Percentiles rank a stretch among this genome's conserved stretches.
Evolutionary conservation across 1,140 invertebrate genomes (phyloP).

Genomic region (Drosophila saltans): DNA sequence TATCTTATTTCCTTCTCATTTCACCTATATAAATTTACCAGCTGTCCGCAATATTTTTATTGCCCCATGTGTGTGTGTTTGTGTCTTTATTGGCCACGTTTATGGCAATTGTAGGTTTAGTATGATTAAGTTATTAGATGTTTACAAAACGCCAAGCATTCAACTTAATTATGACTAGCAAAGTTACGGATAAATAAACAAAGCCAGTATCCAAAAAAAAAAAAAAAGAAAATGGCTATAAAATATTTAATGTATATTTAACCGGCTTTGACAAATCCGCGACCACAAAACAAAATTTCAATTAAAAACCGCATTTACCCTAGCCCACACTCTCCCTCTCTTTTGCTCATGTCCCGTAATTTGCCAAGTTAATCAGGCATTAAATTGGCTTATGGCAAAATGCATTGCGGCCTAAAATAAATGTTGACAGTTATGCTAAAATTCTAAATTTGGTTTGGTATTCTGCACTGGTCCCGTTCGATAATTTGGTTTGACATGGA

Average conservation of each 20-base stretch:
- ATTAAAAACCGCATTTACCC: conserved; percentile 30
- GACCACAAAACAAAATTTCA: conserved; percentile 47
- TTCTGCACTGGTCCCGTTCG: conserved; percentile 33
- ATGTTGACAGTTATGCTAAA: conserved; percentile 71
- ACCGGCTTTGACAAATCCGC: conserved; percentile 24
- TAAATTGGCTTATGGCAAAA: conserved; percentile 68
- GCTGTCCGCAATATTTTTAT: not conserved
- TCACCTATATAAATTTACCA: no score
- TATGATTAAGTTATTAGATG: conserved; percentile 38
- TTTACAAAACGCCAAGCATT: conserved; percentile 19
- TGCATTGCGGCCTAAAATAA: conserved; percentile 43
- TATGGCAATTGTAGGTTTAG: conserved; percentile 21
- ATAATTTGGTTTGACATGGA: conserved; percentile 60
- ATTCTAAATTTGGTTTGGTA: conserved; percentile 55
- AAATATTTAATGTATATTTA: conserved; percentile 43
- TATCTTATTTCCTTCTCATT: not conserved
- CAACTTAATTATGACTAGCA: conserved; percentile 49
- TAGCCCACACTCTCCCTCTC: not conserved
- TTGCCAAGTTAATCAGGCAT: conserved; percentile 69
- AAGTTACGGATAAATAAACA: conserved; percentile 45
- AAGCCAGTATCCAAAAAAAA: conserved; percentile 11
- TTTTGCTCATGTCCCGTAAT: conserved; percentile 28
- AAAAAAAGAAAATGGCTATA: conserved; percentile 15
- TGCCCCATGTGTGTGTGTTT: conserved; percentile 14
- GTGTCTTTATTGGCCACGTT: conserved; percentile 30